Conservation (phyloP, 2,797 vertebrate species). For the Rhinoraja longicauda region DNA sequence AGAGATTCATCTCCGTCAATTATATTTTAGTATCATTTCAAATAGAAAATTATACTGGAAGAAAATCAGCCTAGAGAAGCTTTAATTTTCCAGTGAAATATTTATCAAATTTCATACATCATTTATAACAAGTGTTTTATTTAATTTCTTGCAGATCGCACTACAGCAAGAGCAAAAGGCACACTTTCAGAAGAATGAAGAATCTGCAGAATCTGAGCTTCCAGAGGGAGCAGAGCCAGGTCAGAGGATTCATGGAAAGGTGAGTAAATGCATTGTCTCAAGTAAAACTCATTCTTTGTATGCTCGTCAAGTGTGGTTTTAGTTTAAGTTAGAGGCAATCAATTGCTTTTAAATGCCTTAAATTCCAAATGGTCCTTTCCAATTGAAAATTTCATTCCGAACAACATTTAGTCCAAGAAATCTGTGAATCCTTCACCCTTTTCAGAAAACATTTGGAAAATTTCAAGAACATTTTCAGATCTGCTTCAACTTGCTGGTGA, state of each 20-base stretch:
- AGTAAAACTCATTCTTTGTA: background rate
- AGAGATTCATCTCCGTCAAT: background rate
- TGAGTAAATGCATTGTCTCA: conserved; percentile 47
- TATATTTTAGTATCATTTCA: background rate
- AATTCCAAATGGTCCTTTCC: conserved; percentile 9
- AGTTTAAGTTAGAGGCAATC: background rate
- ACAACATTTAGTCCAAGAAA: background rate
- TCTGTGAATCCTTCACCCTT: background rate
- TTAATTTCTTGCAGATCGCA: conserved; percentile 73
- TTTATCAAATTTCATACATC: background rate
- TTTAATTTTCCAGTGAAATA: conserved; percentile 2
- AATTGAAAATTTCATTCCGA: background rate
- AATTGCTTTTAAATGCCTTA: conserved; percentile 34
- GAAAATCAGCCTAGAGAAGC: background rate
- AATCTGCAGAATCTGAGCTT: conserved; percentile 69
- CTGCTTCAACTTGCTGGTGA: background rate
- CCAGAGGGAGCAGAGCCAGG: conserved; percentile 78
- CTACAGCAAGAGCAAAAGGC: conserved; percentile 96
- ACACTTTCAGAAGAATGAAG: conserved; percentile 94
- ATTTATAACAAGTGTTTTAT: background rate
- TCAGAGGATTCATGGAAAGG: conserved; percentile 89
- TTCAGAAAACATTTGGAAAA: background rate
- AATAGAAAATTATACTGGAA: background rate
- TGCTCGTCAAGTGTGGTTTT: background rate
- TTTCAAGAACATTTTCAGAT: background rate